Evolutionary conservation across 2,797 vertebrate genomes (phyloP).

Genomic region (Tapirus indicus): DNA sequence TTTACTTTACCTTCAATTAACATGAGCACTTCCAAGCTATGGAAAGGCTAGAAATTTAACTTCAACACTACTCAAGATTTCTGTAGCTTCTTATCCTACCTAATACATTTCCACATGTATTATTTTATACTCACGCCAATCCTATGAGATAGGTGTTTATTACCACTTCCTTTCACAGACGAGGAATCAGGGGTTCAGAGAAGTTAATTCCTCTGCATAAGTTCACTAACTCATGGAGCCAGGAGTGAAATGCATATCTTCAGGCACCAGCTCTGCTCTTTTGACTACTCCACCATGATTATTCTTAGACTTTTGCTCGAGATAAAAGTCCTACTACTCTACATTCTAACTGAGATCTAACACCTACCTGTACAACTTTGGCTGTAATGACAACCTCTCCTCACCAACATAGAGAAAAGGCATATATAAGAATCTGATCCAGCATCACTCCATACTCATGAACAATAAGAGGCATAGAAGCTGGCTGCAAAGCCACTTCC

Average conservation of each 20-base stretch:
- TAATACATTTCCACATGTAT: background rate
- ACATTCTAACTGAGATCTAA: background rate
- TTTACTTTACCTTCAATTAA: slow-evolving; percentile 55
- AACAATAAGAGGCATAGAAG: background rate
- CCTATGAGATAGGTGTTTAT: background rate
- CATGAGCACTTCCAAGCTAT: background rate
- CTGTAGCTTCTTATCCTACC: background rate
- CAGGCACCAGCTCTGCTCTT: background rate
- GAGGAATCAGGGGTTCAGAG: background rate
- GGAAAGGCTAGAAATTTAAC: background rate
- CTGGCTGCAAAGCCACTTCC: background rate
- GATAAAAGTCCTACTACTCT: background rate
- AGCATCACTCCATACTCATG: background rate
- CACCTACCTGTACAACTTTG: background rate
- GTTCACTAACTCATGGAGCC: background rate
- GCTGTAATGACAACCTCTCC: background rate
- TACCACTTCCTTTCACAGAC: background rate
- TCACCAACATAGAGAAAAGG: background rate
- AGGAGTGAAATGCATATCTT: background rate
- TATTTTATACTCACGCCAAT: background rate
- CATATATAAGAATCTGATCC: background rate
- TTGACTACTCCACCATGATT: too few species aligned
- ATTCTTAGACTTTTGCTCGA: background rate
- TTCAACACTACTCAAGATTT: background rate
- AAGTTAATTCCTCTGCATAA: background rate